phyloP scores from a whole-genome alignment of 2,888 invertebrate species.

The Tetragonisca angustula region DNA sequence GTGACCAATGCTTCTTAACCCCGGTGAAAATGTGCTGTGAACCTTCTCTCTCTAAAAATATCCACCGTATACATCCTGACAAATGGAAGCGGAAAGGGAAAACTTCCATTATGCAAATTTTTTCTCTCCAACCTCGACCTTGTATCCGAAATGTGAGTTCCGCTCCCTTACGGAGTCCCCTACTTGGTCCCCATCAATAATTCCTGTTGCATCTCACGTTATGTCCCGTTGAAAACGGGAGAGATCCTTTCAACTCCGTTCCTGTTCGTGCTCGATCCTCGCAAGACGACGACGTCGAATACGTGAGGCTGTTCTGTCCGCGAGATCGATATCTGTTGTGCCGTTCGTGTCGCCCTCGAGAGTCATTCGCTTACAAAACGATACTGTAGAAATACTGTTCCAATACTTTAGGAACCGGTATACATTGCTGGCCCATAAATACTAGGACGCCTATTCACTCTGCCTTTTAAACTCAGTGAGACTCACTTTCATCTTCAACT shows the following conservation, averaged over 20 bases:
- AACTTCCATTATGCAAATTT: conserved; percentile 12
- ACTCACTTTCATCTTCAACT: neutral
- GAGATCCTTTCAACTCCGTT: neutral
- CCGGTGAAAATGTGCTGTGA: conserved; percentile 26
- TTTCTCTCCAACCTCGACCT: conserved; percentile 12
- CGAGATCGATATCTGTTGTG: conserved; percentile 55
- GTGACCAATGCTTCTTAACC: conserved; percentile 36
- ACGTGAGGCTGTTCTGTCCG: conserved; percentile 35
- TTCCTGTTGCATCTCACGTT: neutral
- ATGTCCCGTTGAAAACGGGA: neutral
- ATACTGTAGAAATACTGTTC: too few relatives aligned
- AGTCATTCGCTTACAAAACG: neutral
- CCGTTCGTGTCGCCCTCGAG: conserved; percentile 44
- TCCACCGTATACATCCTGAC: neutral
- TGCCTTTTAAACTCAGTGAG: neutral
- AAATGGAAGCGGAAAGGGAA: neutral
- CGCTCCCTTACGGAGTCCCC: neutral
- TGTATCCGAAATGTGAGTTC: neutral
- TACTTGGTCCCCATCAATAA: neutral
- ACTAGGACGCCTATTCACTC: neutral
- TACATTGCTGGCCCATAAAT: neutral
- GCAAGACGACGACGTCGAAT: conserved; percentile 54
- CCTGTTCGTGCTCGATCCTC: conserved; percentile 13
- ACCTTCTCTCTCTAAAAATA: neutral
- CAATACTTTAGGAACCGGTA: neutral